phyloP scores from a whole-genome alignment of 2,113 vertebrate species.

The Diphyllodes magnificus region DNA sequence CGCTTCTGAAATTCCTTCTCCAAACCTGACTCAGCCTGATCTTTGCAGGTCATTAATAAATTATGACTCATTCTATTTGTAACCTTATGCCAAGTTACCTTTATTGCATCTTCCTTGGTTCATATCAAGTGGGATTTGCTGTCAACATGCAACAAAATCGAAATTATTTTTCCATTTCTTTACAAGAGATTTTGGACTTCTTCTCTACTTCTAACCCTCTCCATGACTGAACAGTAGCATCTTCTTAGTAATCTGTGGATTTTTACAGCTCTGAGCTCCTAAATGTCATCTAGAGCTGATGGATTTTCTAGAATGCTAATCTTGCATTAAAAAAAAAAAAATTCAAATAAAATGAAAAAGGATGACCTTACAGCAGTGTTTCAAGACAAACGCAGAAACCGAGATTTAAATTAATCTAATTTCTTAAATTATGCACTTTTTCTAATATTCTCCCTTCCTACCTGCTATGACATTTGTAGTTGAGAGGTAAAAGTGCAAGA shows the following conservation, averaged over 20 bases:
- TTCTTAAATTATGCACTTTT: not conserved
- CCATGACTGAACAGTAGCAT: not conserved
- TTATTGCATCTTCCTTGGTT: not conserved
- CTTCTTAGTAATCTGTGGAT: not conserved
- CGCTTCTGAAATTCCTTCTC: not conserved
- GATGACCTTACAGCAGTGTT: not conserved
- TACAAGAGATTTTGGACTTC: not conserved
- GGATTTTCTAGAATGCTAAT: not conserved
- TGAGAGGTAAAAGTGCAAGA: not conserved
- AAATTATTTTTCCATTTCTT: not conserved
- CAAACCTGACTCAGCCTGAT: not conserved
- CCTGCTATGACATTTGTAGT: not conserved
- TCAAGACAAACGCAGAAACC: not conserved
- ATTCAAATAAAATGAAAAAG: not conserved
- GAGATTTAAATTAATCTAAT: not conserved
- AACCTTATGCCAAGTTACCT: not conserved
- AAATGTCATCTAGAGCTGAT: not conserved
- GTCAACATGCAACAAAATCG: not conserved
- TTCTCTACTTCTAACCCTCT: not conserved
- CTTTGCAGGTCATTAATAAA: constrained; percentile 61
- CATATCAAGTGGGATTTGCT: not conserved
- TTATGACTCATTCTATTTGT: constrained; percentile 34
- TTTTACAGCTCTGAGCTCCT: not conserved
- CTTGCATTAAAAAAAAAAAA: not conserved
- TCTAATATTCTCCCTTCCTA: not conserved